These are phyloP conservation scores for Bothrops jararaca DNA, from an alignment of 2,113 vertebrate species.

Conservation along the genomic window DNA sequence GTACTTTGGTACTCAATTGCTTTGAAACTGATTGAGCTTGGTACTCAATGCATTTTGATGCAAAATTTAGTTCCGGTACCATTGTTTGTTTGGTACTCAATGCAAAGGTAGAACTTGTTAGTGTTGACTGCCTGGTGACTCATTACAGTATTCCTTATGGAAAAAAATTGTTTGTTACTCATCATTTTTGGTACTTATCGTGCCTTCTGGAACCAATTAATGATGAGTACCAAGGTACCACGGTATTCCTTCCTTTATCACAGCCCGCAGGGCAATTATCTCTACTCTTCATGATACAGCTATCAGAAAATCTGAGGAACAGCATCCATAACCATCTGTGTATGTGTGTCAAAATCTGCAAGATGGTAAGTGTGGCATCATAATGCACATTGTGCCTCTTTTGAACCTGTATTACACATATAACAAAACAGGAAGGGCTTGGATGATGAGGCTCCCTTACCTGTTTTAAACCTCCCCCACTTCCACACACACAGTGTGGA, in stretches of 20 bases:
- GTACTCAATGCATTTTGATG: too few relatives aligned
- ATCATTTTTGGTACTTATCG: not conserved
- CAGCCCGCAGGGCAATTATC: not conserved
- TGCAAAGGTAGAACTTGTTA: not conserved
- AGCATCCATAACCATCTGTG: not conserved
- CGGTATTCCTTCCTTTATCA: not conserved
- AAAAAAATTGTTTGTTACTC: not conserved
- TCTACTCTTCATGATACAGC: not conserved
- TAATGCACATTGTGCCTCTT: not conserved
- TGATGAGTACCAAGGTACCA: not conserved
- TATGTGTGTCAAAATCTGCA: not conserved
- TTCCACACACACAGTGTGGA: not conserved
- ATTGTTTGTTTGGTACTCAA: too few relatives aligned
- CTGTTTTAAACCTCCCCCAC: not conserved
- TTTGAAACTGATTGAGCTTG: too few relatives aligned
- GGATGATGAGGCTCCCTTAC: not conserved
- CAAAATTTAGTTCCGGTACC: too few relatives aligned
- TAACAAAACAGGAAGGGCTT: not conserved
- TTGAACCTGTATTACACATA: not conserved
- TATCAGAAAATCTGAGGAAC: not conserved
- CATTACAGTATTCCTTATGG: not conserved
- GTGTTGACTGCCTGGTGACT: not conserved
- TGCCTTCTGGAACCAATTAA: not conserved
- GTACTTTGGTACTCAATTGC: too few relatives aligned
- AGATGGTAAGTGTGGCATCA: not conserved